phyloP scores from a whole-genome alignment of 2,797 vertebrate species.

The Hypotaenidia philippensis region DNA sequence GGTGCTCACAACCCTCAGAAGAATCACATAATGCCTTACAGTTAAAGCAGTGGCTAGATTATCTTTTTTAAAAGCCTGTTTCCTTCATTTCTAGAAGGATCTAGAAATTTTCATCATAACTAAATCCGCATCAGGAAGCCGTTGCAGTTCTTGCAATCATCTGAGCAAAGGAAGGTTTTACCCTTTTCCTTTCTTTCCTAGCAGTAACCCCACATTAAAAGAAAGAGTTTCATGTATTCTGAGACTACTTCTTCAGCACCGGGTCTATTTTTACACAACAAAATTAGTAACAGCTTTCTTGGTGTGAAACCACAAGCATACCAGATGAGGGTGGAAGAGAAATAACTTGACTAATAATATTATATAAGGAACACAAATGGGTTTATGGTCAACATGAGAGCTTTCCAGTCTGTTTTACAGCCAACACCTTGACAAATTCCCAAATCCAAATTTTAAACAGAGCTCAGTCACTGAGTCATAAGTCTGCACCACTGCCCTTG shows the following conservation, averaged over 20 bases:
- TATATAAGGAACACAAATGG: background rate
- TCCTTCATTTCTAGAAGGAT: background rate
- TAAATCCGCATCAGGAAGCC: background rate
- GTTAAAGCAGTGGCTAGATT: background rate
- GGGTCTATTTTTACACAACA: constrained; percentile 3
- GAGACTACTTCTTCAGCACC: background rate
- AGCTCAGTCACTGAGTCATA: background rate
- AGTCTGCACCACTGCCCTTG: background rate
- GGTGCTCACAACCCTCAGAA: background rate
- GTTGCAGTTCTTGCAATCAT: background rate
- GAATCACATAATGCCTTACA: background rate
- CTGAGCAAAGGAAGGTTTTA: background rate
- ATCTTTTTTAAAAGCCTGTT: background rate
- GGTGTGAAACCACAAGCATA: constrained; percentile 29
- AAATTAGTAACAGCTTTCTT: constrained; percentile 36
- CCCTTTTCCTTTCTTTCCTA: background rate
- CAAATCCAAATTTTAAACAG: background rate
- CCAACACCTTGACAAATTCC: background rate
- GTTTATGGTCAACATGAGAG: background rate
- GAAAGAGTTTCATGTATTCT: background rate
- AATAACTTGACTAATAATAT: constrained; percentile 7
- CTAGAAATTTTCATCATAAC: background rate
- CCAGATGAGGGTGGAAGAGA: constrained; percentile 12
- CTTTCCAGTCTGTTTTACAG: background rate
- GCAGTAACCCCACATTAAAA: background rate